Base-by-base conservation (phyloP, 2,113 vertebrate genomes). In the Dipodomys ordii region DNA sequence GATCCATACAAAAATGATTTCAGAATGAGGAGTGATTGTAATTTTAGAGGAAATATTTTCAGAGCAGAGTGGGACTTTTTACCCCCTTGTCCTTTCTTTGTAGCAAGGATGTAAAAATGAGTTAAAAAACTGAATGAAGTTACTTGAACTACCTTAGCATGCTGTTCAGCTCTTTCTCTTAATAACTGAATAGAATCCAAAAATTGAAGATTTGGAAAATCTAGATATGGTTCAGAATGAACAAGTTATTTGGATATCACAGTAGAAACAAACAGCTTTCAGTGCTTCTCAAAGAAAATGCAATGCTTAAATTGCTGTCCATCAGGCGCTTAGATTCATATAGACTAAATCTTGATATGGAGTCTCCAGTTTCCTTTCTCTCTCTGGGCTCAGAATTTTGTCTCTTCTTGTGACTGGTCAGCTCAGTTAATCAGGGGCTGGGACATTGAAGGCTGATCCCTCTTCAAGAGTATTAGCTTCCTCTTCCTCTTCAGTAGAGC, bases 1-100 rank as follows among this genome's bases (percentile, higher is more conserved):
- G 92, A 95, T 86, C 67, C 80, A 87, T 71, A 81, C 13, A 57
- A 85, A 64, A 93, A 85, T 28, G 46, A 74, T 78, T 92, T 74
- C 4, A 71, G 91, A 92, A 72, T 60, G 77, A 88, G 67, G 27
- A 19, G n/a, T 76, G 67, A 10, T 7, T 76, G 4, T 83, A 49
- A 69, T 92, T 89, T 94, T 69, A 77, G 20, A 69, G 60, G 0
- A 3, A 93, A 80, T 44, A 39, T 44, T 69, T 60, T 82, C 49
- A 46, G 23, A 88, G 6, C 44, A 28, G 87, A 15, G 68, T 4
- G 28, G 1, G 46, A 62, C 13, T 81, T 49, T 74, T 71, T 71
- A 73, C 13, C 20, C 12, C 30, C 87, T 90, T 91, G 35, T 85
- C 16, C 84, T 85, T 83, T 65, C 46, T 96, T 80, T 53, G 27